phyloP scores from a whole-genome alignment of 2,113 vertebrate species.

The Plotosus lineatus region DNA sequence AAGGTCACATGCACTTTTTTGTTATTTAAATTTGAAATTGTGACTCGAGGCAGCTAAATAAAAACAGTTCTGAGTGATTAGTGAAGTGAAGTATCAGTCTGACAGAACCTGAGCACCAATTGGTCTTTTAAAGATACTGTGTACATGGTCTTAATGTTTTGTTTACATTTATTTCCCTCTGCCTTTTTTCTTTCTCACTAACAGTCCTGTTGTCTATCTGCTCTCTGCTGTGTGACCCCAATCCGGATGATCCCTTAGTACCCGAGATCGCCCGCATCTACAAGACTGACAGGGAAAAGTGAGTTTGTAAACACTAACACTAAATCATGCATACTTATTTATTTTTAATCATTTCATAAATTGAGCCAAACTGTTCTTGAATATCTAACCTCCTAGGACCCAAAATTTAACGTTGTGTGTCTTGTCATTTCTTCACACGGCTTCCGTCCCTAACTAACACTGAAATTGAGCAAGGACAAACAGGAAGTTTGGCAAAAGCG shows the following conservation, averaged over 20 bases:
- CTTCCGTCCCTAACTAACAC: no score
- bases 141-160: background rate
- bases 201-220: conserved; percentile 99
- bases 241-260: conserved; percentile 99
- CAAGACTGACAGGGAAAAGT: conserved; percentile 99
- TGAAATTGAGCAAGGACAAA: no score
- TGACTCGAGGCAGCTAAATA: background rate
- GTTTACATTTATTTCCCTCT: background rate
- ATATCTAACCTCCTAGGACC: no score
- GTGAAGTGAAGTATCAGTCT: background rate
- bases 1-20: background rate
- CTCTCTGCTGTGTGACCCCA: conserved; percentile 99
- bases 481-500: no score
- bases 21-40: background rate
- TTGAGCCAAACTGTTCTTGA: no score
- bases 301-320: conserved; percentile 64
- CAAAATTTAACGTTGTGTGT: no score
- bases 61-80: background rate
- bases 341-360: no score
- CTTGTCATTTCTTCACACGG: no score
- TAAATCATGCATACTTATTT: no score
- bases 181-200: conserved; percentile 47
- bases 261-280: conserved; percentile 99
- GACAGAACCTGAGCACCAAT: background rate
- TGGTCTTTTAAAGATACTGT: background rate